phyloP scores from a whole-genome alignment of 1,140 invertebrate species.

The Listronotus oregonensis region DNA sequence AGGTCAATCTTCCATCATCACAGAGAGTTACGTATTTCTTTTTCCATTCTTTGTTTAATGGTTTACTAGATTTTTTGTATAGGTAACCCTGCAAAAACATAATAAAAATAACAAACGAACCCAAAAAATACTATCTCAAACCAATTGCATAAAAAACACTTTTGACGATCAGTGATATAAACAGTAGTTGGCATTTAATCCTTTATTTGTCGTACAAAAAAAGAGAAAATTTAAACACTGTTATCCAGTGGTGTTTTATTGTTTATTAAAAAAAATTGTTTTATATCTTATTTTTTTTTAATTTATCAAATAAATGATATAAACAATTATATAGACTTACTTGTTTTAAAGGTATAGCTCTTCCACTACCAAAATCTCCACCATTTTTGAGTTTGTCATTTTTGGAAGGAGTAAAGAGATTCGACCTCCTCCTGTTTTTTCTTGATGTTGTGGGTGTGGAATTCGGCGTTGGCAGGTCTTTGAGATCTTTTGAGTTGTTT shows the following conservation, averaged over 20 bases:
- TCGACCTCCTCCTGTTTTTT: constrained; percentile 90
- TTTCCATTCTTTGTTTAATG: constrained; percentile 97
- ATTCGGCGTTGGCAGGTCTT: constrained; percentile 80
- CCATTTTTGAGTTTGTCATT: constrained; percentile 77
- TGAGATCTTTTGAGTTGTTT: constrained; percentile 56
- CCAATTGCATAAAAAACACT: too few species aligned
- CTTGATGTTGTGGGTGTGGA: constrained; percentile 87
- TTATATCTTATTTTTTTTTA: too few species aligned
- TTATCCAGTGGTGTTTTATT: too few species aligned
- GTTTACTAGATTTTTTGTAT: constrained; percentile 96
- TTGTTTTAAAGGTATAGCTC: constrained; percentile 90
- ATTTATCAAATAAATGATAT: neutral
- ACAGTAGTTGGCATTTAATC: too few species aligned
- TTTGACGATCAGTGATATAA: too few species aligned
- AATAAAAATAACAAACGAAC: too few species aligned
- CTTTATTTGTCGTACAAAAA: too few species aligned
- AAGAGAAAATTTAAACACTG: too few species aligned
- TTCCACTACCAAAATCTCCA: constrained; percentile 87
- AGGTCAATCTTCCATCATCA: constrained; percentile 92
- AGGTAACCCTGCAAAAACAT: constrained; percentile 81
- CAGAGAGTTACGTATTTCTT: constrained; percentile 98
- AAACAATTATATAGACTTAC: constrained; percentile 4
- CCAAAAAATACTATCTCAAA: too few species aligned
- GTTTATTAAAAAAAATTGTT: too few species aligned
- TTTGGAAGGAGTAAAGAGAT: constrained; percentile 92